Conservation (phyloP, 2,797 vertebrate genomes). For the Acanthis flammea region DNA sequence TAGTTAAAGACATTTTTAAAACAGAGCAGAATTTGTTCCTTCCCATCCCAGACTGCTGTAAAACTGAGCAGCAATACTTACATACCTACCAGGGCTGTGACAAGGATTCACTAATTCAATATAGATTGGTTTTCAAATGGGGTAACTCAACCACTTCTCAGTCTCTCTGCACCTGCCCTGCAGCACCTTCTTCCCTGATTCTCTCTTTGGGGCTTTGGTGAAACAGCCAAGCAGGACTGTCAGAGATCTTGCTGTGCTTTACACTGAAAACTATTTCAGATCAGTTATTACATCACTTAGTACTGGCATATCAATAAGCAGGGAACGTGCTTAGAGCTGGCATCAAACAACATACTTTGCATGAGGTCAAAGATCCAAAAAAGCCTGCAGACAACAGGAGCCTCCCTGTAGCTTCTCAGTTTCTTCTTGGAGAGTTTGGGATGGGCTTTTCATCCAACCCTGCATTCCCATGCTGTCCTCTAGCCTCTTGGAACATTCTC, state of each 20-base stretch:
- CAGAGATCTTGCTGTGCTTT: background rate
- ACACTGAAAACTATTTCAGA: background rate
- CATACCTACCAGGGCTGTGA: background rate
- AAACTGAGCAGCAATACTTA: background rate
- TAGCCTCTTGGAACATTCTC: background rate
- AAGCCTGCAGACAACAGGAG: background rate
- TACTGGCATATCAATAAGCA: background rate
- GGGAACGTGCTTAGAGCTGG: background rate
- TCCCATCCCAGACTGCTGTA: background rate
- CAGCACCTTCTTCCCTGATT: background rate
- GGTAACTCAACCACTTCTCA: background rate
- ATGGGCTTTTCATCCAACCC: background rate
- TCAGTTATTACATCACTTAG: slow-evolving; percentile 5
- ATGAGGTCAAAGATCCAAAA: background rate
- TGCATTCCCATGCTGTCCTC: background rate
- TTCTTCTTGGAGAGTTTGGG: background rate
- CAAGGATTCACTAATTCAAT: background rate
- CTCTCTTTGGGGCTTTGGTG: background rate
- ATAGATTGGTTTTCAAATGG: background rate
- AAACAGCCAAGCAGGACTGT: background rate
- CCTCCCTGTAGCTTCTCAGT: background rate
- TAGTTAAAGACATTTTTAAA: background rate
- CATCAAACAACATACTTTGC: background rate
- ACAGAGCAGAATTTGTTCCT: background rate
- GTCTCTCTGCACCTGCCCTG: background rate